Conservation (phyloP, 92 coral and sea anemone genomes). For the Porites cylindrica region DNA sequence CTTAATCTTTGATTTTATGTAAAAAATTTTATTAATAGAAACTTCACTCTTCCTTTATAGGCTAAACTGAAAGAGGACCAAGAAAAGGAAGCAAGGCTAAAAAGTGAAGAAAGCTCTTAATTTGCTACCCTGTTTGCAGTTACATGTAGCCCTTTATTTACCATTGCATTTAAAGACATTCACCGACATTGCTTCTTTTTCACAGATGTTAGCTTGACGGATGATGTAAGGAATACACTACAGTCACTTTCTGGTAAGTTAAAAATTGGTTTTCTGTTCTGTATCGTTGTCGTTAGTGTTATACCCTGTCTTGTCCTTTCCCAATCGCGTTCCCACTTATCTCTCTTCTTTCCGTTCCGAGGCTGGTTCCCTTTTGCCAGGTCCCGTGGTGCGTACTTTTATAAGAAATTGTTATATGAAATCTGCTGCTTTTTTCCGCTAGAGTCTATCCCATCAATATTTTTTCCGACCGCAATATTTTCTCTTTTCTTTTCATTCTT, state of each 20-base stretch:
- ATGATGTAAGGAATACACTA: conserved; percentile 25
- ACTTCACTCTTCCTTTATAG: neutral
- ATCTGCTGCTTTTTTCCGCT: too few species aligned
- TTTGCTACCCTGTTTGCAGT: neutral
- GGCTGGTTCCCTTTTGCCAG: too few species aligned
- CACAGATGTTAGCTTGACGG: conserved; percentile 16
- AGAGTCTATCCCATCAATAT: too few species aligned
- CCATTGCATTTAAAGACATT: neutral
- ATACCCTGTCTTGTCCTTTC: neutral
- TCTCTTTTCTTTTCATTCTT: neutral
- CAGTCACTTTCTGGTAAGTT: conserved; percentile 37
- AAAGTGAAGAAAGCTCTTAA: neutral
- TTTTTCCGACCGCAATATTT: neutral
- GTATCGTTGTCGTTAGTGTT: neutral
- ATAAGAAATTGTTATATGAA: too few species aligned
- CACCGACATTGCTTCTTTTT: neutral
- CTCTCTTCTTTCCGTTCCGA: too few species aligned
- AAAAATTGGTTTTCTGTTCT: neutral
- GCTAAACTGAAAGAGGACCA: conserved; percentile 9
- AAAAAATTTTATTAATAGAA: neutral
- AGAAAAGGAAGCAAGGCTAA: neutral
- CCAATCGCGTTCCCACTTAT: neutral
- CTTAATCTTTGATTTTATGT: neutral
- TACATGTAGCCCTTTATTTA: too few species aligned
- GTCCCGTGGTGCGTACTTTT: too few species aligned